Percentiles rank a stretch among this genome's conserved stretches.
These are phyloP conservation scores for Himalopsyche anomala DNA, from an alignment of 2,888 invertebrate genomes.

Conservation along the genomic window DNA sequence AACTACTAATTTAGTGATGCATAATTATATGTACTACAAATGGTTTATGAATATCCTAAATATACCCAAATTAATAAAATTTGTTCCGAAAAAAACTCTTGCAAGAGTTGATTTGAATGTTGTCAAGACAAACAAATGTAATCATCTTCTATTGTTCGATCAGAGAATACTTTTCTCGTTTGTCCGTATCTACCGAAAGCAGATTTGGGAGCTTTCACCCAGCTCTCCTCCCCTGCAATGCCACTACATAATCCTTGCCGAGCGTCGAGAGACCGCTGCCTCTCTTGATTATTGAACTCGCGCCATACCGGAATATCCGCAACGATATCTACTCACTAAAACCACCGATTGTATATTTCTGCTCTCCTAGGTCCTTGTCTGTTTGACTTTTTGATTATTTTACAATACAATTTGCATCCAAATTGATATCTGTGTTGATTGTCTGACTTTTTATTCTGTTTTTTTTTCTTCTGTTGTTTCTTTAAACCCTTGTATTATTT, in stretches of 20 bases:
- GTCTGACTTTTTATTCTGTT: not conserved
- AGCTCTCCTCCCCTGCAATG: not conserved
- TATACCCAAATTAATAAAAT: too few species aligned
- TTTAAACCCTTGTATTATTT: not conserved
- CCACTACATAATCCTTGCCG: not conserved
- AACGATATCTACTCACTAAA: not conserved
- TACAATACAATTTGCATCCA: conserved; percentile 16
- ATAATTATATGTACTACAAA: too few species aligned
- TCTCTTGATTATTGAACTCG: conserved; percentile 17
- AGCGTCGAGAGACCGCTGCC: conserved; percentile 29
- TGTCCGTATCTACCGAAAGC: not conserved
- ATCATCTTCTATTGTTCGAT: not conserved
- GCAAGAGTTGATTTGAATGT: not conserved
- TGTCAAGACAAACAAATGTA: not conserved
- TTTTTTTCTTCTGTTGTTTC: not conserved
- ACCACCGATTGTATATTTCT: not conserved
- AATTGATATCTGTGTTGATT: conserved; percentile 24
- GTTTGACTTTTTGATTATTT: not conserved
- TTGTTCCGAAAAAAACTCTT: not conserved
- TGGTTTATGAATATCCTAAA: too few species aligned
- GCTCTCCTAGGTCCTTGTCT: not conserved
- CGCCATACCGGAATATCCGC: conserved; percentile 2
- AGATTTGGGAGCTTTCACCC: conserved; percentile 1
- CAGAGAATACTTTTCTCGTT: not conserved
- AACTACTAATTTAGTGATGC: too few species aligned